These are phyloP conservation scores for Frankliniella intonsa DNA, from an alignment of 2,888 invertebrate genomes.

Conservation along the genomic window DNA sequence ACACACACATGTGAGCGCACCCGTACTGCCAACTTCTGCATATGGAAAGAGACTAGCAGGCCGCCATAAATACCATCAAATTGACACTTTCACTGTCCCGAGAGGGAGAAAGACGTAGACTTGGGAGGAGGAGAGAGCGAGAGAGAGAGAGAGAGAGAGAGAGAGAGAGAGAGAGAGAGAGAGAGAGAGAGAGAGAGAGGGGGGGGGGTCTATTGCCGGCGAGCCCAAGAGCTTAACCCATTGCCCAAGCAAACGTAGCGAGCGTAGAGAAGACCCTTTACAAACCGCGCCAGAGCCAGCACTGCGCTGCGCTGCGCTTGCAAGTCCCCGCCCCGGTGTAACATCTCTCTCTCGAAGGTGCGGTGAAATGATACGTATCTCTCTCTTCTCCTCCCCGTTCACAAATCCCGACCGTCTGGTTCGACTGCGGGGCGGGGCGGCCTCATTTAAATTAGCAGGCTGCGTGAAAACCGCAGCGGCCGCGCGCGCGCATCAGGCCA, in stretches of 20 bases:
- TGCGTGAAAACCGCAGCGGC: no score
- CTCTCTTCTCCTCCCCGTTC: neutral
- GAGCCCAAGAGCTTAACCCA: no score
- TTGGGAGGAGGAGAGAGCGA: neutral
- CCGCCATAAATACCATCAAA: conserved; percentile 22
- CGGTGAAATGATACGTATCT: neutral
- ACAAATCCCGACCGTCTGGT: neutral
- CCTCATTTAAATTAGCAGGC: no score
- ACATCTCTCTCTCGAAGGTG: neutral
- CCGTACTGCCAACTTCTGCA: conserved; percentile 20
- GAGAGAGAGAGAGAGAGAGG: neutral
- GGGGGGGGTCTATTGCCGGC: no score
- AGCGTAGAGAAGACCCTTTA: no score
- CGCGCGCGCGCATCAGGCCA: neutral
- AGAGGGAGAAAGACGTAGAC: neutral
- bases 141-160: conserved; percentile 1
- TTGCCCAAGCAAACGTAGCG: no score
- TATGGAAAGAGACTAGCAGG: conserved; percentile 1
- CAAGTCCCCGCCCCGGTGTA: neutral
- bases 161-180: conserved; percentile 1
- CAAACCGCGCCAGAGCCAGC: neutral
- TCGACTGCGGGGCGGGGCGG: no score
- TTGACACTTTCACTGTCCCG: conserved; percentile 19
- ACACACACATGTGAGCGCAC: neutral
- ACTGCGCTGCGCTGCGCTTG: neutral